Percentiles rank a stretch among this genome's conserved stretches.
Conservation (phyloP, 2,113 vertebrate species). For the Chionis minor region DNA sequence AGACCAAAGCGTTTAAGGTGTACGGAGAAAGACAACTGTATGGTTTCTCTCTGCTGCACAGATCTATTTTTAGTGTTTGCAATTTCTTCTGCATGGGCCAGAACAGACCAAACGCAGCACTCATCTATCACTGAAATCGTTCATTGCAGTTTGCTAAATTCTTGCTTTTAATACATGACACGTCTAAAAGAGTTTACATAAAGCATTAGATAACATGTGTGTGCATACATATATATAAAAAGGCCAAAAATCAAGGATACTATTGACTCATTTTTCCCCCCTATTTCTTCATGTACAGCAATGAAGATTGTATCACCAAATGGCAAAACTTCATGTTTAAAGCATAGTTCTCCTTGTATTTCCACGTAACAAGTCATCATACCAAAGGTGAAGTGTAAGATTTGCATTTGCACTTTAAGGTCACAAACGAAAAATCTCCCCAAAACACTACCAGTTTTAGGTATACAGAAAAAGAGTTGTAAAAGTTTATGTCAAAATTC, state of each 20-base stretch:
- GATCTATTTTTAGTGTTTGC: background rate
- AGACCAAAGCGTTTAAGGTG: background rate
- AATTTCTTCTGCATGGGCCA: background rate
- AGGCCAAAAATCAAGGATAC: background rate
- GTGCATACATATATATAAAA: background rate
- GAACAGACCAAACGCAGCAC: background rate
- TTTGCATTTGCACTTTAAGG: background rate
- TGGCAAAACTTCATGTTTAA: background rate
- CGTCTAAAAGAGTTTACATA: background rate
- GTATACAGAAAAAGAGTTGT: background rate
- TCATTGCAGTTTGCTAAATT: background rate
- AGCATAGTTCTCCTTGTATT: background rate
- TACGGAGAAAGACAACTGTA: rapidly evolving
- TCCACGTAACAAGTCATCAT: background rate
- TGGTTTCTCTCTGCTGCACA: background rate
- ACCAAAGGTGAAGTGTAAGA: background rate
- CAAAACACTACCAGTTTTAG: background rate
- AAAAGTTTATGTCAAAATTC: background rate
- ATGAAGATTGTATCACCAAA: background rate
- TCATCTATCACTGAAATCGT: background rate
- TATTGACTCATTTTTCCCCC: background rate
- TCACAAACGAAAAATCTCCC: background rate
- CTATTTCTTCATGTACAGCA: background rate
- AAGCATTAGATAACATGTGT: constrained; percentile 43
- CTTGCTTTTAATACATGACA: background rate